A percentile compares a stretch with the other conserved stretches of the same genome.
Evolutionary conservation across 1,140 invertebrate genomes (phyloP).

Genomic region (Penaeus japonicus): DNA sequence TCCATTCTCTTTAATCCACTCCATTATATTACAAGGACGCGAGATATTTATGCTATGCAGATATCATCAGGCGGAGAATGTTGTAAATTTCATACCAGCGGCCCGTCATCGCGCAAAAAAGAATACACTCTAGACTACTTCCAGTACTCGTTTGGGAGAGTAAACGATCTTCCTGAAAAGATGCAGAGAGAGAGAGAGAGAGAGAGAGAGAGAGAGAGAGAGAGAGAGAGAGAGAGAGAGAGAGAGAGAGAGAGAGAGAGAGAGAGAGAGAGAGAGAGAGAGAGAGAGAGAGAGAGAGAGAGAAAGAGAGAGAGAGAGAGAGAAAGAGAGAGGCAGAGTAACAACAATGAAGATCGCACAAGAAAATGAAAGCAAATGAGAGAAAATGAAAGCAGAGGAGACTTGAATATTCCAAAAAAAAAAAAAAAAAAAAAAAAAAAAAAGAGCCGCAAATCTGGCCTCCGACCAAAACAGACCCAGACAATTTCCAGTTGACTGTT

Average conservation of each 20-base stretch:
- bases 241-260: no score
- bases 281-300: not conserved
- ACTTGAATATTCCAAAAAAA: not conserved
- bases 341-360: not conserved
- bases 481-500: constrained; percentile 33
- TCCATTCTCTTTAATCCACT: no score
- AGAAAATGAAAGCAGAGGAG: not conserved
- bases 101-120: no score
- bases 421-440: not conserved
- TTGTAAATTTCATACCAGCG: no score
- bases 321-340: not conserved
- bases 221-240: no score
- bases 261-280: not conserved
- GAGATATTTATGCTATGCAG: no score
- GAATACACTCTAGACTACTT: no score
- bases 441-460: no score
- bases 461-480: not conserved
- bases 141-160: not conserved
- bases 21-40: no score
- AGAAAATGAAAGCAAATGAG: not conserved
- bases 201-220: no score
- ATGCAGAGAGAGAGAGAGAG: not conserved
- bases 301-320: constrained; percentile 6
- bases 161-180: not conserved
- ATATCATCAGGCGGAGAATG: no score